Evolutionary conservation across 2,797 vertebrate genomes (phyloP).

Genomic region (Nyctalus aviator): DNA sequence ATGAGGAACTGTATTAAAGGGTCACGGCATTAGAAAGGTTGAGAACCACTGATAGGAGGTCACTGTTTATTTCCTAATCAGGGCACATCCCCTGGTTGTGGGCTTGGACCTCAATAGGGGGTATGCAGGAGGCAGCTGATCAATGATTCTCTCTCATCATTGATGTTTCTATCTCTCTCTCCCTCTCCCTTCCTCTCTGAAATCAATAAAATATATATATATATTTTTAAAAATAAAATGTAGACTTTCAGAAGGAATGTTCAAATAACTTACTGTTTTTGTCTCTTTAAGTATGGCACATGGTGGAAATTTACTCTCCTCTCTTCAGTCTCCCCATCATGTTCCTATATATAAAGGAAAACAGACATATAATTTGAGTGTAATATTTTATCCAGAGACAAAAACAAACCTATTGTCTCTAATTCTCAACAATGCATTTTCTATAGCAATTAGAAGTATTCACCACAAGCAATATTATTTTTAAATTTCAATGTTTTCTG

Average conservation of each 20-base stretch:
- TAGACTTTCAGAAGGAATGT: neutral
- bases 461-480: neutral
- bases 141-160: no score
- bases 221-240: no score
- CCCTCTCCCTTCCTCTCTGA: no score
- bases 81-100: no score
- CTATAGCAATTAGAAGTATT: neutral
- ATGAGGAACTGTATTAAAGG: no score
- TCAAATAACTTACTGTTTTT: neutral
- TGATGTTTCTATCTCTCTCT: no score
- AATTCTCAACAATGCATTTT: neutral
- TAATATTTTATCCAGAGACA: neutral
- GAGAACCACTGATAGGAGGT: no score
- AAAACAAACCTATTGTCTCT: neutral
- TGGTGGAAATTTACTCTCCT: neutral
- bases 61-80: no score
- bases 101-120: no score
- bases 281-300: neutral
- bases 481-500: neutral
- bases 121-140: no score
- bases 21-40: no score
- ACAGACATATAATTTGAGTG: neutral
- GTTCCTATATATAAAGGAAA: neutral
- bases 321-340: neutral
- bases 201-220: no score